Conservation (phyloP, 2,888 invertebrate genomes). For the Petrolisthes cinctipes region DNA sequence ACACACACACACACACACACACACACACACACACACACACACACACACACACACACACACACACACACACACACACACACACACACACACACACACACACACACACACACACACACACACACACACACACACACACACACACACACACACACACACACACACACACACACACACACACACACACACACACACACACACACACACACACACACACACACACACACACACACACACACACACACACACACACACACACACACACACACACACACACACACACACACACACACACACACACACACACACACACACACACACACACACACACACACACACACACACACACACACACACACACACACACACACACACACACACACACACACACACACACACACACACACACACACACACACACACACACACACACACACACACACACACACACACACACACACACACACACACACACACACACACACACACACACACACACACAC, state of each 20-base stretch:
- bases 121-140: background rate
- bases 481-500: constrained; percentile 32
- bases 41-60: background rate
- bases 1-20: constrained; percentile 37
- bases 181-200: constrained; percentile 8
- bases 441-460: background rate
- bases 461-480: constrained; percentile 31
- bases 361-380: background rate
- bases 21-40: constrained; percentile 16
- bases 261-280: constrained; percentile 1
- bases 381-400: constrained; percentile 27
- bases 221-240: constrained; percentile 18
- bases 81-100: constrained; percentile 40
- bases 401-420: constrained; percentile 36
- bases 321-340: constrained; percentile 39
- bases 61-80: constrained; percentile 9
- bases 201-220: background rate
- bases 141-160: constrained; percentile 11
- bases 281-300: background rate
- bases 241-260: constrained; percentile 39
- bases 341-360: background rate
- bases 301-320: constrained; percentile 23
- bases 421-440: background rate
- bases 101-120: constrained; percentile 10
- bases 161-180: constrained; percentile 40